phyloP scores from a whole-genome alignment of 2,113 vertebrate genomes.

The Oxygymnocypris stewartii region DNA sequence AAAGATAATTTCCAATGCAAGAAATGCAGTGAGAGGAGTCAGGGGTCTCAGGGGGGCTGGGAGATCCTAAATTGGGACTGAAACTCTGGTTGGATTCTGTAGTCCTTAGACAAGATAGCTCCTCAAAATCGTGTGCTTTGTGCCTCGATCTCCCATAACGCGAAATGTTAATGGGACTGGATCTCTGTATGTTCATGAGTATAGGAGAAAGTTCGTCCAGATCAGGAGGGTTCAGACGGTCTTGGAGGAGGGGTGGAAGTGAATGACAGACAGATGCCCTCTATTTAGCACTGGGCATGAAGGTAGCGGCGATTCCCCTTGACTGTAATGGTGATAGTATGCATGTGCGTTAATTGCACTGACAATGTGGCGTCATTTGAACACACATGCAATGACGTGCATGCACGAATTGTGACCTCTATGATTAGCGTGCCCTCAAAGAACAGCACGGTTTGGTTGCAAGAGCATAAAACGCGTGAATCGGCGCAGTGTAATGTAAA shows the following conservation, averaged over 20 bases:
- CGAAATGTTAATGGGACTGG: slow-evolving; percentile 97
- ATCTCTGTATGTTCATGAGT: slow-evolving; percentile 99
- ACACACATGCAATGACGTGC: slow-evolving; percentile 1
- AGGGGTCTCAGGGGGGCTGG: slow-evolving; percentile 98
- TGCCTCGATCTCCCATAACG: slow-evolving; percentile 98
- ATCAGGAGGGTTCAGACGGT: slow-evolving; percentile 49
- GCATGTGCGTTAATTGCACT: slow-evolving; percentile 17
- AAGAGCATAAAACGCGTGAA: not conserved
- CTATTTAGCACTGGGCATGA: slow-evolving; percentile 33
- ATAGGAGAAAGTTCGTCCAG: slow-evolving; percentile 76
- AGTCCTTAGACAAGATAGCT: slow-evolving; percentile 91
- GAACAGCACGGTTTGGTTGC: not conserved
- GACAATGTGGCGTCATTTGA: not conserved
- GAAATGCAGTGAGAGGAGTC: slow-evolving; percentile 98
- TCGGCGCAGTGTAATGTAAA: slow-evolving; percentile 1
- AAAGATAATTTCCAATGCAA: slow-evolving; percentile 97
- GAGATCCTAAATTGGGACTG: slow-evolving; percentile 96
- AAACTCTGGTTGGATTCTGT: slow-evolving; percentile 94
- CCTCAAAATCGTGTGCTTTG: slow-evolving; percentile 98
- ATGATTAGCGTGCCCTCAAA: not conserved
- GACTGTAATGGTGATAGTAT: slow-evolving; percentile 3
- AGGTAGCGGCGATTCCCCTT: slow-evolving; percentile 32
- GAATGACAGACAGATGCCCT: slow-evolving; percentile 25
- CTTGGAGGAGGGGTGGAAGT: not conserved
- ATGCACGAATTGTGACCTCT: slow-evolving; percentile 33